Evolutionary conservation across 37 sponge, comb jelly and placozoan genomes (phyloP), one percentile per base, ranked within the genome.

Genomic region (Halichondria panicea): DNA sequence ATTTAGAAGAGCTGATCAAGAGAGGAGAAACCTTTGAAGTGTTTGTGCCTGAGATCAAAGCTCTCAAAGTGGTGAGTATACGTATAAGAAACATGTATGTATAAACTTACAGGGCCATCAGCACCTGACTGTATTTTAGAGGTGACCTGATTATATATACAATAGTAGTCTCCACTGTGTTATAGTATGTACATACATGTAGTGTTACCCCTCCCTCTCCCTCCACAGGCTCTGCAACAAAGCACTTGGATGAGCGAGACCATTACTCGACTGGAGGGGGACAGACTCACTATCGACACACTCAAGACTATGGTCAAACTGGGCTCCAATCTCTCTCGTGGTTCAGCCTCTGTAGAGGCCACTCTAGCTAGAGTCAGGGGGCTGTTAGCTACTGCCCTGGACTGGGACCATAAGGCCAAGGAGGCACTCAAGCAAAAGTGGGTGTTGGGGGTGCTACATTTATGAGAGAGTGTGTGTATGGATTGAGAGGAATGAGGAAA

Each of bases 401-500:
- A 88, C 25, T 93, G 93, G 93, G 93, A 93, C 71, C 68, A 73
- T 58, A 81, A 84, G 65, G 82, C 80, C 2, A 76, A 78, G 38
- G 48, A 31, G 0, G 74, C 79, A 0, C 74, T 94, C 31, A 83
- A 83, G 60, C 62, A 76, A 62, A 77, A 70, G 82, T 84, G 19
- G 24, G 75, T 59, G n/a, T n/a, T n/a, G n/a, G n/a, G n/a, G n/a
- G n/a, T n/a, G n/a, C n/a, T n/a, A n/a, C n/a, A n/a, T n/a, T n/a
- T n/a, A n/a, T n/a, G n/a, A n/a, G n/a, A n/a, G n/a, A n/a, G n/a
- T n/a, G n/a, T n/a, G n/a, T n/a, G n/a, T n/a, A n/a, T n/a, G n/a
- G n/a, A n/a, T n/a, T n/a, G 73, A 39, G 79, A 44, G 67, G 68
- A 67, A 67, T 65, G 78, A 78, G 66, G 78, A 78, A 38, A 78